Evolutionary conservation across 1,140 invertebrate species (phyloP), one percentile per base, ranked within the genome.

Genomic region (Nymphalis io): DNA sequence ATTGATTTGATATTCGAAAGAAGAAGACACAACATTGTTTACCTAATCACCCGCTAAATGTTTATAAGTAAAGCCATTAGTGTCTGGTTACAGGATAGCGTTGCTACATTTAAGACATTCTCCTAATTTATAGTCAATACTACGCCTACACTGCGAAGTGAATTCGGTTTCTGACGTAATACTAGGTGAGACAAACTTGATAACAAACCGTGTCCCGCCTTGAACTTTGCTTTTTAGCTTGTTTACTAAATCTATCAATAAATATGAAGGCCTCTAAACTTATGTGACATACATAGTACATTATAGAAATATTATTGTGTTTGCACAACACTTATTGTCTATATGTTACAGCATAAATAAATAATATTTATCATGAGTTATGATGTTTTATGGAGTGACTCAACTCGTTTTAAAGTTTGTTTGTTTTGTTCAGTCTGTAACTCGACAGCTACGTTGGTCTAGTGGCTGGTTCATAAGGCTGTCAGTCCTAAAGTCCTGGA

Each of bases 211-310:
- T 64, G 55, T 23, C 51, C 21, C 44, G 18, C 69, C 69, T 71
- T 65, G 69, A 71, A 71, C 69, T 71, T 71, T 71, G 62, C 33
- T 66, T 60, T 71, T 71, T 60, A 42, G 20, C n/a, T 21, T 71
- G 59, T 66, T 70, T 66, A 71, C 57, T 66, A 44, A 60, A 48
- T 23, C 55, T 39, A 67, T 67, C 18, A 51, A 67, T 48, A 60
- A 64, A 64, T 38, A 21, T 40, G 62, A 65, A 60, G 48, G 69
- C 38, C 39, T 48, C 27, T 33, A 63, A 21, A 33, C n/a, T 40
- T 67, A n/a, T 44, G n/a, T n/a, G n/a, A 15, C 40, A 44, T 15
- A 3, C 13, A 3, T 3, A n/a, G n/a, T 44, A 44, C 40, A 13
- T n/a, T 8, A 11, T 15, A n/a, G 40, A 3, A 44, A 13, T 13